Base-by-base conservation (phyloP, 2,888 invertebrate species). In the Pedicia rivosa region DNA sequence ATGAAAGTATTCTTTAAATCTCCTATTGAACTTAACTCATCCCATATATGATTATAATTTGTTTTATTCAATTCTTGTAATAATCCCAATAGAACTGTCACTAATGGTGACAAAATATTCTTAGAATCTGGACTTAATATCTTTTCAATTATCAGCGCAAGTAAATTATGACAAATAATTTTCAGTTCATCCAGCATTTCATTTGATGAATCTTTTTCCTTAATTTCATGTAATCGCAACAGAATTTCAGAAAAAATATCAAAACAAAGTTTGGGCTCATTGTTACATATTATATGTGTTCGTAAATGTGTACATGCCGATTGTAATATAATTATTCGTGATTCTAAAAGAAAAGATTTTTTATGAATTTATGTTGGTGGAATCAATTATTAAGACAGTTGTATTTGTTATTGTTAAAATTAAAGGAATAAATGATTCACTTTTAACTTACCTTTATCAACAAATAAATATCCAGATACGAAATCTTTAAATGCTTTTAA, bases 171-270 rank as follows among this genome's bases (percentile, higher is more conserved):
- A 52, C 84, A 82, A 4, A 91, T 60, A 1, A 80, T 81, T 48
- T 88, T 86, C 3, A 88, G 74, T 51, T 88, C 87, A 29, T 84
- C 76, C 46, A 78, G 74, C 57, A 46, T 59, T 48, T 48, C 68
- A 57, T 43, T 62, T 41, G 38, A 63, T 7, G 61, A 66, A 37
- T 66, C 64, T 41, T 64, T 64, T 48, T 61, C 62, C 40, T 57
- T 57, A 29, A 57, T 33, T n/a, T 70, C 68, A 58, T 46, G 68
- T 28, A 72, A 47, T 40, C 59, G 57, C 0, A 66, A 71, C 13
- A 92, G 70, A 20, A 92, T 74, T 54, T 91, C 90, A 0, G 82
- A 81, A 7, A 94, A 64, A 49, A 92, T 87, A 41, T 84, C 84
- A 0, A 88, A 81, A 51, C 88, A 88, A 5, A 84, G 69, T 10